A percentile compares a stretch with the other conserved stretches of the same genome.
phyloP scores from a whole-genome alignment of 2,797 vertebrate species.

The Borostomias antarcticus region DNA sequence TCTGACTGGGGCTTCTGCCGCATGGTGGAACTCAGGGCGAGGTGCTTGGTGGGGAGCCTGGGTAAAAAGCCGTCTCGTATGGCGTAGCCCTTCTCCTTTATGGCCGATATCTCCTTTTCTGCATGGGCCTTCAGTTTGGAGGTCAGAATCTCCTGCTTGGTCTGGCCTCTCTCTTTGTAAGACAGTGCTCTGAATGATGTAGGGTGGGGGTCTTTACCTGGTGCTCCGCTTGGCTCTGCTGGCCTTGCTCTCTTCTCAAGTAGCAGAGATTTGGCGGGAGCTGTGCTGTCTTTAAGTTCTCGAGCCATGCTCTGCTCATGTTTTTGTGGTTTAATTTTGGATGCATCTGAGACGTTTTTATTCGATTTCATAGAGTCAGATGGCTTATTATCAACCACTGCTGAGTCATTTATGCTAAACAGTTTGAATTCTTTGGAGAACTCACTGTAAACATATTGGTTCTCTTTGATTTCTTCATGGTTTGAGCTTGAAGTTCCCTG shows the following conservation, averaged over 20 bases:
- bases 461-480: slow-evolving; percentile 37
- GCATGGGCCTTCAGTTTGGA: slow-evolving; percentile 82
- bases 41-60: slow-evolving; percentile 61
- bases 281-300: slow-evolving; percentile 39
- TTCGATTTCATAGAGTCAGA: slow-evolving; percentile 32
- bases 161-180: slow-evolving; percentile 73
- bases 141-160: slow-evolving; percentile 79
- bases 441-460: slow-evolving; percentile 61
- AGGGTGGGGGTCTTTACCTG: slow-evolving; percentile 54
- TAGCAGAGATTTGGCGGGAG: slow-evolving; percentile 19
- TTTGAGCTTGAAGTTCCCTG: slow-evolving; percentile 13
- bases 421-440: slow-evolving; percentile 68
- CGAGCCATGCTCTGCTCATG: slow-evolving; percentile 24
- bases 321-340: slow-evolving; percentile 5
- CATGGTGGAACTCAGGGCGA: slow-evolving; percentile 36
- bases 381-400: slow-evolving; percentile 27
- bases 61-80: slow-evolving; percentile 60
- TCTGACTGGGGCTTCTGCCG: slow-evolving; percentile 51
- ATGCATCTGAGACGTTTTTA: neutral
- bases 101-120: slow-evolving; percentile 82
- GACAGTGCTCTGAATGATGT: slow-evolving; percentile 46
- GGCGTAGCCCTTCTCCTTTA: slow-evolving; percentile 77
- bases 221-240: slow-evolving; percentile 41
- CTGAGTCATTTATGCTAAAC: slow-evolving; percentile 35
- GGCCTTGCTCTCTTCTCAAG: slow-evolving; percentile 54